Evolutionary conservation across 1,140 invertebrate genomes (phyloP).

Genomic region (Leptinotarsa lineolata): DNA sequence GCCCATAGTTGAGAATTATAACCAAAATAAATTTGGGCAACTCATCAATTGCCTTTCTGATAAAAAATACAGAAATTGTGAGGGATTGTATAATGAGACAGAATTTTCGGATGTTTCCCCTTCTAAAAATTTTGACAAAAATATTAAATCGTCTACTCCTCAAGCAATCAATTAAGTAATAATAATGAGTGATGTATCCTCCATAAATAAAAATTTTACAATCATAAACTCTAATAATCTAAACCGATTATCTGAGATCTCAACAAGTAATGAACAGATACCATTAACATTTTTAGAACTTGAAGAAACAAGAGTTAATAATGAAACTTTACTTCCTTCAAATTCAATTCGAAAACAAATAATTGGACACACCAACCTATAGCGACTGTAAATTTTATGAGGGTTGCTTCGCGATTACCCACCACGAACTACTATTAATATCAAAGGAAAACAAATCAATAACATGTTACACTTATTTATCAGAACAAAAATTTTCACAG

Average conservation of each 20-base stretch:
- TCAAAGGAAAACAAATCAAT: neutral
- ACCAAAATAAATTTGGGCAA: too few relatives aligned
- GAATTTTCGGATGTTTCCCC: neutral
- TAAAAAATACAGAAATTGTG: too few relatives aligned
- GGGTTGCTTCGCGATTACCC: neutral
- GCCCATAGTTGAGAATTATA: too few relatives aligned
- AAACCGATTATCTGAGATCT: neutral
- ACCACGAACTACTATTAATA: neutral
- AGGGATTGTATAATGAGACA: too few relatives aligned
- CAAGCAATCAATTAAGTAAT: neutral
- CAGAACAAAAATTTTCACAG: slow-evolving; percentile 9
- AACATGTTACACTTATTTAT: neutral
- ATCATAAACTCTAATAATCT: neutral
- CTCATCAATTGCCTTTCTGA: too few relatives aligned
- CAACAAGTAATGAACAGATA: slow-evolving; percentile 11
- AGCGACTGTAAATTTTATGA: neutral
- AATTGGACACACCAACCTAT: slow-evolving; percentile 3
- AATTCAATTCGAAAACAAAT: slow-evolving; percentile 10
- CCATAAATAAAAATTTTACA: neutral
- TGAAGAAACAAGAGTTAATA: neutral
- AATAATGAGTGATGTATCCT: neutral
- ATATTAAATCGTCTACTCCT: neutral
- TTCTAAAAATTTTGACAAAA: neutral
- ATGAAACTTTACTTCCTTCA: neutral
- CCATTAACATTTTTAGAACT: neutral